Percentiles rank a stretch among this genome's conserved stretches.
Conservation (phyloP, 2,113 vertebrate species). For the Tachysurus fulvidraco region DNA sequence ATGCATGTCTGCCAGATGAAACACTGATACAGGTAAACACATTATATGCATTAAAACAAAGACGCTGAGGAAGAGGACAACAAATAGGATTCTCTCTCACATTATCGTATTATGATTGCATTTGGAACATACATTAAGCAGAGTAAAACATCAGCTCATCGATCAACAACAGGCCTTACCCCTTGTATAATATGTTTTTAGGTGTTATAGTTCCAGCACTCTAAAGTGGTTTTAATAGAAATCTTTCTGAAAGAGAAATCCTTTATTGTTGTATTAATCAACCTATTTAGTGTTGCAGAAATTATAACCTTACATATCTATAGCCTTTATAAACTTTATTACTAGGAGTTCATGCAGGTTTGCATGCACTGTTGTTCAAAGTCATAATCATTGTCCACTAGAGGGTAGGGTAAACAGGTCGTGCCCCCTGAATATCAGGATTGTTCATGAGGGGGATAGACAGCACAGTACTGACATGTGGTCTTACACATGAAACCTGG, state of each 20-base stretch:
- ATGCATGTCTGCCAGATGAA: too few relatives aligned
- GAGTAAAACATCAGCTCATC: neutral
- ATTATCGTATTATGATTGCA: neutral
- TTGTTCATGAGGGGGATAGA: conserved; percentile 12
- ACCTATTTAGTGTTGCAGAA: neutral
- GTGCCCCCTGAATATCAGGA: neutral
- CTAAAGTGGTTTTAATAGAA: neutral
- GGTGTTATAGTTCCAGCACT: neutral
- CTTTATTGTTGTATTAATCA: neutral
- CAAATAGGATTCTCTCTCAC: neutral
- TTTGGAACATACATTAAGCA: neutral
- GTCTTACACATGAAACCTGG: neutral
- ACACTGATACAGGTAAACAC: too few relatives aligned
- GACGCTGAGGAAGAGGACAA: too few relatives aligned
- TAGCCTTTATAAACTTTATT: neutral
- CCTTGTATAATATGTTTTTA: neutral
- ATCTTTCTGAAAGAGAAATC: neutral
- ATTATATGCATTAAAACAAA: too few relatives aligned
- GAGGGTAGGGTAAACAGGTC: conserved; percentile 28
- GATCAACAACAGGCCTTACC: neutral
- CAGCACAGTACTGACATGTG: neutral
- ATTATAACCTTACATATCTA: neutral
- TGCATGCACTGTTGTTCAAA: neutral
- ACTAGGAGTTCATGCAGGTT: neutral
- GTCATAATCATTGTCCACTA: conserved; percentile 31